Conservation (phyloP, 2,113 vertebrate species). For the Percopsis transmontana region DNA sequence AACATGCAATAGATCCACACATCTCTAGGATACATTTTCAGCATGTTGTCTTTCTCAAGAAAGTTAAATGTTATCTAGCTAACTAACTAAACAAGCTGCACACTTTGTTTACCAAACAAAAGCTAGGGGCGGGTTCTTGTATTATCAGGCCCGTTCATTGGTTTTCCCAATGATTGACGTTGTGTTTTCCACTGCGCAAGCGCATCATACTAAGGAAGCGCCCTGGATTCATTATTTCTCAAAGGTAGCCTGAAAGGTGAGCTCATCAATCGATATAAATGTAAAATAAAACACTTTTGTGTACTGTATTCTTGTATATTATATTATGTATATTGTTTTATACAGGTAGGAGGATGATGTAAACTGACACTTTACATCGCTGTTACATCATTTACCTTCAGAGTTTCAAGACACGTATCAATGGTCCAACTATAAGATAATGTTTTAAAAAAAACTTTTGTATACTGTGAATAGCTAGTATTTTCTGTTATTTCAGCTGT, state of each 20-base stretch:
- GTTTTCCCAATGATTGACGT: constrained; percentile 21
- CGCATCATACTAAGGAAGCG: constrained; percentile 41
- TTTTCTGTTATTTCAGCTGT: no score
- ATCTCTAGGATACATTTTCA: no score
- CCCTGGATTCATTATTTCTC: constrained; percentile 2
- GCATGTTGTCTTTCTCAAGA: no score
- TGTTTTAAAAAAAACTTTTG: no score
- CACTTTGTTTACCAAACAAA: constrained; percentile 41
- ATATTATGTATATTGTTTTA: not conserved
- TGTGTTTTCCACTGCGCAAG: constrained; percentile 30
- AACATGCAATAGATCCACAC: not conserved
- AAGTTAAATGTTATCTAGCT: no score
- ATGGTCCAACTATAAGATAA: no score
- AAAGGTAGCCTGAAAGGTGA: constrained; percentile 47
- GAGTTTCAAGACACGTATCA: no score
- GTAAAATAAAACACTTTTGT: not conserved
- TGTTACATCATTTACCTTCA: no score
- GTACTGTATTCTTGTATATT: not conserved
- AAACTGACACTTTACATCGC: no score
- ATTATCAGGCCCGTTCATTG: constrained; percentile 37
- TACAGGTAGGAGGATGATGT: not conserved
- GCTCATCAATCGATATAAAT: not conserved
- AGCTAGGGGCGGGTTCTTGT: constrained; percentile 28
- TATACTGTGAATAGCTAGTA: no score
- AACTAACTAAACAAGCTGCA: not conserved